Percentiles rank a stretch among this genome's conserved stretches.
phyloP scores from a whole-genome alignment of 1,140 invertebrate species.

The Cotesia vestalis region DNA sequence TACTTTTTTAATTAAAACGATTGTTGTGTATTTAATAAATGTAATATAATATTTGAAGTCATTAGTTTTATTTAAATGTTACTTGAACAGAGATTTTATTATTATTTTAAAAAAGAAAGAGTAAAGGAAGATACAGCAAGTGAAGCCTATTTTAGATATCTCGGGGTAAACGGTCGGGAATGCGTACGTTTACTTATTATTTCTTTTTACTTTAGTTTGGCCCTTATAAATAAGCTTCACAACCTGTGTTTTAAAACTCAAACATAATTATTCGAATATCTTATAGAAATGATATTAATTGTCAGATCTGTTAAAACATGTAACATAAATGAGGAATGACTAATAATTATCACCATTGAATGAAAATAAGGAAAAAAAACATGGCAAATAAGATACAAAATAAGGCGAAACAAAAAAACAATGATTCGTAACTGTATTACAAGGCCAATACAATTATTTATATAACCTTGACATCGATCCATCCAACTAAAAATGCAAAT shows the following conservation, averaged over 20 bases:
- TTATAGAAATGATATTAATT: neutral
- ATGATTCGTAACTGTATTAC: constrained; percentile 3
- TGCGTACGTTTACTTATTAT: constrained; percentile 9
- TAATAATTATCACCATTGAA: neutral
- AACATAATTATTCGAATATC: neutral
- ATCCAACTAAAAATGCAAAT: constrained; percentile 27
- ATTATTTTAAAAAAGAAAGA: constrained; percentile 8
- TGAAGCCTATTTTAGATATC: constrained; percentile 15
- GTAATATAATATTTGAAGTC: neutral
- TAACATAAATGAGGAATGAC: neutral
- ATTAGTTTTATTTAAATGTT: neutral
- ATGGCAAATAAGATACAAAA: constrained; percentile 16
- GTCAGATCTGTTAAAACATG: neutral
- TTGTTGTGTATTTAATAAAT: too few species aligned
- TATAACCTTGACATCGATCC: constrained; percentile 47
- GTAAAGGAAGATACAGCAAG: neutral
- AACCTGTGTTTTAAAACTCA: too few species aligned
- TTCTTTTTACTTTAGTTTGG: constrained; percentile 15
- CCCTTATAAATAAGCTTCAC: constrained; percentile 15
- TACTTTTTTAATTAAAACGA: too few species aligned
- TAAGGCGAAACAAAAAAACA: constrained; percentile 19
- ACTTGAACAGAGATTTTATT: neutral
- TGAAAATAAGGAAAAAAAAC: constrained; percentile 15
- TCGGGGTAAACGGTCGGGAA: constrained; percentile 11
- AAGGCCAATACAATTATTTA: constrained; percentile 31